These are phyloP conservation scores for Leptopilina syphax DNA, from an alignment of 2,888 invertebrate species.

Conservation along the genomic window DNA sequence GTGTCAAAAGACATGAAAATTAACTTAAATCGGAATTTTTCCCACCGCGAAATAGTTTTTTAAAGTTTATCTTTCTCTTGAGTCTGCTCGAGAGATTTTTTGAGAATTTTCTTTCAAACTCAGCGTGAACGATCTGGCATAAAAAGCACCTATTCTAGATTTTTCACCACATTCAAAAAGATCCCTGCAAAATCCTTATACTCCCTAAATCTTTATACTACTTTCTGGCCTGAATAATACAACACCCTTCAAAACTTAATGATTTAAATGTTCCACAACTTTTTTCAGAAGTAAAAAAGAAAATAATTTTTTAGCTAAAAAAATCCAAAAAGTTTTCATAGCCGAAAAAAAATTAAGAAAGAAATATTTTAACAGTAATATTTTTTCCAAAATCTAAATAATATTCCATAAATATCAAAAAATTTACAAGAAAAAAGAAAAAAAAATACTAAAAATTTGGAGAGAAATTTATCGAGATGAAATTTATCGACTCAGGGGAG, in stretches of 20 bases:
- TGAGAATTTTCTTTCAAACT: slow-evolving; percentile 29
- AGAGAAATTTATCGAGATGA: too few species aligned
- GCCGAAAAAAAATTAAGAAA: too few species aligned
- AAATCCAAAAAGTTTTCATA: too few species aligned
- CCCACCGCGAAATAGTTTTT: not conserved
- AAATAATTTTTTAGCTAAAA: too few species aligned
- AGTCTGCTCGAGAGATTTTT: not conserved
- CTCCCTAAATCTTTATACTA: slow-evolving; percentile 61
- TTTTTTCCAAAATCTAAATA: too few species aligned
- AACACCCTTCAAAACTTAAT: slow-evolving; percentile 70
- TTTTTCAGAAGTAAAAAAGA: slow-evolving; percentile 51
- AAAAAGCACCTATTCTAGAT: slow-evolving; percentile 9
- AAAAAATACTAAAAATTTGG: too few species aligned
- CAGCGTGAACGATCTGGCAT: slow-evolving; percentile 28
- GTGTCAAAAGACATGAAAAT: not conserved
- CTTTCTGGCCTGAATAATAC: slow-evolving; percentile 69
- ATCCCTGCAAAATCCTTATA: slow-evolving; percentile 58
- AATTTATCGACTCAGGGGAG: not conserved
- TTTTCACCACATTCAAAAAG: slow-evolving; percentile 11
- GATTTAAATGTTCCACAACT: slow-evolving; percentile 72
- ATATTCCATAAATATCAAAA: too few species aligned
- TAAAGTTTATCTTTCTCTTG: not conserved
- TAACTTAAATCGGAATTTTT: slow-evolving; percentile 3
- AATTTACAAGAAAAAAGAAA: too few species aligned
- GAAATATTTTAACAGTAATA: too few species aligned